Evolutionary conservation across 2,113 vertebrate species (phyloP), one percentile per base, ranked within the genome.

Genomic region (Poeciliopsis occidentalis): DNA sequence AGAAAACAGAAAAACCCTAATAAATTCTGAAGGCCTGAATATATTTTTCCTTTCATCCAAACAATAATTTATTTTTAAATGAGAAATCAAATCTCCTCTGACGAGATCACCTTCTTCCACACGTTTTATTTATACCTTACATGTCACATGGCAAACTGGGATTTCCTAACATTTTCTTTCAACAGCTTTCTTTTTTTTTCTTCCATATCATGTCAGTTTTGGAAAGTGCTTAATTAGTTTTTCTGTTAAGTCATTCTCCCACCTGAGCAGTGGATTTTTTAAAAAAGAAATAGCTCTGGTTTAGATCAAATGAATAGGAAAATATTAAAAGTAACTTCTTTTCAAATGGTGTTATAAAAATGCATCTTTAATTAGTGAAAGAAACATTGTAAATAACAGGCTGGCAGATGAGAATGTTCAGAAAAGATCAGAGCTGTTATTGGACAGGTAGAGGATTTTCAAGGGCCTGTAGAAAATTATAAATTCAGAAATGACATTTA

Each of bases 401-500:
- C 29, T 67, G 41, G 32, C 30, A 69, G 39, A 44, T 70, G 79
- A 54, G 29, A 70, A 60, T 32, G 30, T 57, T 71, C 34, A 74
- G 44, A 41, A 39, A 71, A 74, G 71, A 76, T 72, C 19, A 57
- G 54, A 37, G 24, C 26, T 41, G 4, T 32, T 6, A 71, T 24
- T 60, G 22, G 2, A 71, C 8, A 39, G 39, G 26, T 80, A 63
- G 75, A 30, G 17, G 11, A 30, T 77, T 64, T 44, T 63, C 31
- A 51, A 64, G 29, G 31, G 30, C 41, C 66, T 37, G 54, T 31
- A 60, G 44, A 57, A 60, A 68, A 60, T 78, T 44, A 68, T 54
- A 65, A 54, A 66, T 74, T 75, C 64, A 73, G 61, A 41, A 31
- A 17, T 83, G 60, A 60, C 66, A 85, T 80, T 79, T 64, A 71